These are phyloP conservation scores for Heliopora coerulea DNA, from an alignment of 92 coral and sea anemone genomes.

Conservation along the genomic window DNA sequence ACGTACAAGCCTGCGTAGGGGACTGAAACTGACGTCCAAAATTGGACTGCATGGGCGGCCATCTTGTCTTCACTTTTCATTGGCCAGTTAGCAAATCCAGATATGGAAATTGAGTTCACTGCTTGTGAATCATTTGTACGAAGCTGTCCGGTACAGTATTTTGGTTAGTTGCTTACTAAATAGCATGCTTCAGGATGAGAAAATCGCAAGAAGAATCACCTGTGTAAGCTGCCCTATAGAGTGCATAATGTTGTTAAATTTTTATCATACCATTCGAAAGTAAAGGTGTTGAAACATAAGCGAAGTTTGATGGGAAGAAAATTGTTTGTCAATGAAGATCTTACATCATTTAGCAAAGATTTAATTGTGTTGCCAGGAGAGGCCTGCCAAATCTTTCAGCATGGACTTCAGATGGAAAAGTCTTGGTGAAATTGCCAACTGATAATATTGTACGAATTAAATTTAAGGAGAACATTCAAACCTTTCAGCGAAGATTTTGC, in stretches of 20 bases:
- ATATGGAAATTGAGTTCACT: too few relatives aligned
- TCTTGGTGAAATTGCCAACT: background rate
- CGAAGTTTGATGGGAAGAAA: conserved; percentile 38
- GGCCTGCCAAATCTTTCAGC: background rate
- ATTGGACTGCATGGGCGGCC: too few relatives aligned
- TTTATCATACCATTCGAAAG: conserved; percentile 32
- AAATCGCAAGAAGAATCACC: too few relatives aligned
- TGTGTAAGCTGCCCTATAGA: too few relatives aligned
- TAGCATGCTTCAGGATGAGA: too few relatives aligned
- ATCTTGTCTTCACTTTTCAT: too few relatives aligned
- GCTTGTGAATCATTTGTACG: too few relatives aligned
- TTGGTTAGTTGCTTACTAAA: too few relatives aligned
- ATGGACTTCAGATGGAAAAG: background rate
- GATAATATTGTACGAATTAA: conserved; percentile 1
- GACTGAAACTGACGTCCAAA: too few relatives aligned
- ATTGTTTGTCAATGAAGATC: background rate
- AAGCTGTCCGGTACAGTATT: too few relatives aligned
- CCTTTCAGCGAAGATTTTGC: background rate
- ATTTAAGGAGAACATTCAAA: background rate
- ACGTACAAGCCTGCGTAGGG: too few relatives aligned
- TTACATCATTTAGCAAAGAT: background rate
- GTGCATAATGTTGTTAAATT: conserved; percentile 23
- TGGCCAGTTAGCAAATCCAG: too few relatives aligned
- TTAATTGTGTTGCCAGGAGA: background rate
- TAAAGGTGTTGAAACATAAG: conserved; percentile 33